Evolutionary conservation across 92 coral and sea anemone genomes (phyloP).

Genomic region (Galaxea fascicularis): DNA sequence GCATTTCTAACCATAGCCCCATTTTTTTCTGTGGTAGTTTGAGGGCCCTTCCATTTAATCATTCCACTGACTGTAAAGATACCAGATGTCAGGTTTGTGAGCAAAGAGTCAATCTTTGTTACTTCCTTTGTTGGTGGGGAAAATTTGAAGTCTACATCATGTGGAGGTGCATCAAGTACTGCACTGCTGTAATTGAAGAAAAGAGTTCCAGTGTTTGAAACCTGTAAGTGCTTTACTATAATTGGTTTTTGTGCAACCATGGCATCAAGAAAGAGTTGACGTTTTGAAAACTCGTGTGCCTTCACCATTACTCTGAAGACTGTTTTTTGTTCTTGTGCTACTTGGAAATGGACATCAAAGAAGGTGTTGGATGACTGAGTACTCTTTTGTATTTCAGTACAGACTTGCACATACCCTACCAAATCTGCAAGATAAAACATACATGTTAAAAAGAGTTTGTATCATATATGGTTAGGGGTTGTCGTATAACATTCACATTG

Average conservation of each 20-base stretch:
- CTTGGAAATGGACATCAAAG: conserved; percentile 50
- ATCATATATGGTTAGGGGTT: conserved; percentile 40
- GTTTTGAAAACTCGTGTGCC: conserved; percentile 44
- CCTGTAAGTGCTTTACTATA: conserved; percentile 37
- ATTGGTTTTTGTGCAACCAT: conserved; percentile 52
- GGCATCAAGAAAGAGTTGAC: conserved; percentile 48
- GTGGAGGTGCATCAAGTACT: conserved; percentile 47
- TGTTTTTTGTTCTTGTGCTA: conserved; percentile 34
- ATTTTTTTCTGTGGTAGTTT: conserved; percentile 54
- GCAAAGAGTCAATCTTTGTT: conserved; percentile 58
- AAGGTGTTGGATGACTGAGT: conserved; percentile 45
- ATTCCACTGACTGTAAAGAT: conserved; percentile 54
- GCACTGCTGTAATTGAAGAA: conserved; percentile 60
- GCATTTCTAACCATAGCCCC: conserved; percentile 41
- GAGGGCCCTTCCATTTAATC: conserved; percentile 44
- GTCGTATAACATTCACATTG: conserved; percentile 34
- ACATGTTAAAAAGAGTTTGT: conserved; percentile 43
- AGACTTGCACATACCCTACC: conserved; percentile 53
- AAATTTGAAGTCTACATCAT: conserved; percentile 33
- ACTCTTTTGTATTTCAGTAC: conserved; percentile 53
- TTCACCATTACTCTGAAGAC: conserved; percentile 61
- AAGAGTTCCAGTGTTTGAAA: conserved; percentile 44
- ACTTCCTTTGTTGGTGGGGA: conserved; percentile 56
- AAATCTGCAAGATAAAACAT: conserved; percentile 49
- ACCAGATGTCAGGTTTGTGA: conserved; percentile 57